Conservation (phyloP, 2,113 vertebrate genomes). For the Sinocyclocheilus anshuiensis region DNA sequence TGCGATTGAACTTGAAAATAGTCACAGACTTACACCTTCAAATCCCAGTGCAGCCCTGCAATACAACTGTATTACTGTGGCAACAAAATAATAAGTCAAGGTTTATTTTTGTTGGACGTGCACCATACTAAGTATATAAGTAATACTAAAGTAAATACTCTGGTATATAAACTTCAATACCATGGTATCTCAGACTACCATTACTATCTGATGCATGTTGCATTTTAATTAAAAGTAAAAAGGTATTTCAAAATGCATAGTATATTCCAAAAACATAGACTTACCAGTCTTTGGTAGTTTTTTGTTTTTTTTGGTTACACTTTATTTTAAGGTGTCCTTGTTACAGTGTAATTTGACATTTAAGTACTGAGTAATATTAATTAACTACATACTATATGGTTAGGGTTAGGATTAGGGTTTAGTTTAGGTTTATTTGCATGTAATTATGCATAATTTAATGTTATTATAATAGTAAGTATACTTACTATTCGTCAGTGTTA, state of each 20-base stretch:
- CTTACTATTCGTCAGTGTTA: too few species aligned
- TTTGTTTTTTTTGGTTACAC: background rate
- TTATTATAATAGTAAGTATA: too few species aligned
- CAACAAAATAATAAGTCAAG: background rate
- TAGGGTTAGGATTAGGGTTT: too few species aligned
- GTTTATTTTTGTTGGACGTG: background rate
- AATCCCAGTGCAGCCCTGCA: background rate
- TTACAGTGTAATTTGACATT: too few species aligned
- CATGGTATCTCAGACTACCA: background rate
- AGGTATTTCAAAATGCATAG: background rate
- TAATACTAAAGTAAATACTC: background rate
- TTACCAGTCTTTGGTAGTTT: background rate
- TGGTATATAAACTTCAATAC: background rate
- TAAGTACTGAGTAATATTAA: too few species aligned
- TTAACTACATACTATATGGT: too few species aligned
- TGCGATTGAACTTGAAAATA: background rate
- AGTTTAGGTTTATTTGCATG: too few species aligned
- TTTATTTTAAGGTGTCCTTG: too few species aligned
- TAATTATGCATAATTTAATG: too few species aligned
- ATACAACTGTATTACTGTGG: background rate
- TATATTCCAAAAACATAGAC: background rate
- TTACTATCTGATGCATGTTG: background rate
- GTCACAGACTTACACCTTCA: background rate
- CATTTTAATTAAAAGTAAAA: background rate
- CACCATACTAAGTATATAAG: background rate